Conservation (phyloP, 2,797 vertebrate species). For the Typhlichthys eigenmanni region DNA sequence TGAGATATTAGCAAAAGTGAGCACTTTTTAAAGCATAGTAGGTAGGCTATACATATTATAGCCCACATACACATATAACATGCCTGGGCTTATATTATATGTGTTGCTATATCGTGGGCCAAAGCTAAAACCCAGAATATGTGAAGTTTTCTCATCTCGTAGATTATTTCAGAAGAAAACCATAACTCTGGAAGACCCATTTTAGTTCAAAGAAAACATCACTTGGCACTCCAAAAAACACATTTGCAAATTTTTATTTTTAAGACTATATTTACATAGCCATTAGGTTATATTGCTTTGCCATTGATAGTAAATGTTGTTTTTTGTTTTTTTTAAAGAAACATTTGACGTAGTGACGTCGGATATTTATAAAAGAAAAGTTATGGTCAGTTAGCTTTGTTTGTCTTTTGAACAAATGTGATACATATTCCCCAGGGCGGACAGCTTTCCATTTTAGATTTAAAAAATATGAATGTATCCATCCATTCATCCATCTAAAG, state of each 20-base stretch:
- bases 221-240: too few relatives aligned
- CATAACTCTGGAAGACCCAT: too few relatives aligned
- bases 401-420: constrained; percentile 6
- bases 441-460: constrained; percentile 22
- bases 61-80: not conserved
- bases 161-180: constrained; percentile 15
- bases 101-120: constrained; percentile 8
- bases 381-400: constrained; percentile 4
- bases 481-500: constrained; percentile 36
- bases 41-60: constrained; percentile 9
- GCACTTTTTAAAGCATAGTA: constrained; percentile 37
- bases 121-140: constrained; percentile 26
- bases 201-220: too few relatives aligned
- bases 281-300: too few relatives aligned
- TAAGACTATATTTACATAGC: not conserved
- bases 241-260: too few relatives aligned
- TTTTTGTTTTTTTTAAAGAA: too few relatives aligned
- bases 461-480: constrained; percentile 38
- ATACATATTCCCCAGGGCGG: constrained; percentile 38
- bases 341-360: too few relatives aligned
- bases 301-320: too few relatives aligned
- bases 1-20: constrained; percentile 33
- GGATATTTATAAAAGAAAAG: not conserved
- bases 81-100: constrained; percentile 27
- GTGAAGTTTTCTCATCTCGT: constrained; percentile 15